These are phyloP conservation scores for Falcaria lacertinaria DNA, from an alignment of 2,888 invertebrate species.

Conservation along the genomic window DNA sequence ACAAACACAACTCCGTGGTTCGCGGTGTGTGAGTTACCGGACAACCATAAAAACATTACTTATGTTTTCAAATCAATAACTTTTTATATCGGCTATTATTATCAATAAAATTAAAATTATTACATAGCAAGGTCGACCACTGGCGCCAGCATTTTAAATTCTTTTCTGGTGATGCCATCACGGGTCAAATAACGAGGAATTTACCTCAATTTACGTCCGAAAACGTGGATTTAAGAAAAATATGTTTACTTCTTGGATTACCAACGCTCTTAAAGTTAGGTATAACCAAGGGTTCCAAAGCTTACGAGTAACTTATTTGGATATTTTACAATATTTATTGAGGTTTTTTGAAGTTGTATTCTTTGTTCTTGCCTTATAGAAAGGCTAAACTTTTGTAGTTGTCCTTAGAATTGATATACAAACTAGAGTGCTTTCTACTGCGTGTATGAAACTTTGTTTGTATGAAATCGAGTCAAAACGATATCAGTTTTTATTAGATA, in stretches of 20 bases:
- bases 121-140: slow-evolving; percentile 40
- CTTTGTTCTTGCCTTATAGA: too few relatives aligned
- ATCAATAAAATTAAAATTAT: slow-evolving; percentile 25
- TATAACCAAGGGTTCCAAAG: too few relatives aligned
- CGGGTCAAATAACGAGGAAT: slow-evolving; percentile 14
- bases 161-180: slow-evolving; percentile 32
- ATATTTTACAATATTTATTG: too few relatives aligned
- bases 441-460: too few relatives aligned
- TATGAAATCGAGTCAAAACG: too few relatives aligned
- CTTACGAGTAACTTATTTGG: too few relatives aligned
- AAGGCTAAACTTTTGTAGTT: too few relatives aligned
- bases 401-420: too few relatives aligned
- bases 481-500: too few relatives aligned
- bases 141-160: slow-evolving; percentile 49
- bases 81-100: slow-evolving; percentile 33
- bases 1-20: neutral
- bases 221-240: slow-evolving; percentile 9
- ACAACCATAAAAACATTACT: slow-evolving; percentile 33
- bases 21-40: slow-evolving; percentile 18
- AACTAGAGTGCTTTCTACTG: too few relatives aligned
- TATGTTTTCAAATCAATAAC: slow-evolving; percentile 35
- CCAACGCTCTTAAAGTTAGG: slow-evolving; percentile 7
- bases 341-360: too few relatives aligned
- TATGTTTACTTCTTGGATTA: slow-evolving; percentile 6
- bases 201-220: slow-evolving; percentile 15